These are phyloP conservation scores for Monopis laevigella DNA, from an alignment of 2,888 invertebrate species.

Conservation along the genomic window DNA sequence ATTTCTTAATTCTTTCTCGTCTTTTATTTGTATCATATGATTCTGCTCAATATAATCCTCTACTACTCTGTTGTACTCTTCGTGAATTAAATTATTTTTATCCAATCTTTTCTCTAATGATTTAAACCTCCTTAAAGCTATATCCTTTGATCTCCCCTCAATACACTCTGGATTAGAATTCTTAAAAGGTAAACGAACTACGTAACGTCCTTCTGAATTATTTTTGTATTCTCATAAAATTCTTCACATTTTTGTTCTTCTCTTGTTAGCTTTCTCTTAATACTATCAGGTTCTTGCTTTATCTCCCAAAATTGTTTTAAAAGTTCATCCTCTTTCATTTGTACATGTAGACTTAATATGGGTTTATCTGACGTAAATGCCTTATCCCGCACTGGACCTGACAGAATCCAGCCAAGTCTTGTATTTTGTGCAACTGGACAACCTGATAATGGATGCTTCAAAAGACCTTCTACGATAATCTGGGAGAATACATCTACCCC, in stretches of 20 bases:
- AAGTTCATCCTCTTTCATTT: constrained; percentile 19
- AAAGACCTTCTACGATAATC: no score
- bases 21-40: constrained; percentile 15
- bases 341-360: constrained; percentile 16
- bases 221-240: constrained; percentile 18
- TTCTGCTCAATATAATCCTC: constrained; percentile 15
- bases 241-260: constrained; percentile 17
- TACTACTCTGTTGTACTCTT: constrained; percentile 18
- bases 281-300: constrained; percentile 17
- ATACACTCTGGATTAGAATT: constrained; percentile 16
- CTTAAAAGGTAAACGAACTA: constrained; percentile 18
- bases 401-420: constrained; percentile 21
- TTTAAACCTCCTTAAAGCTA: constrained; percentile 18
- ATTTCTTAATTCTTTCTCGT: constrained; percentile 1
- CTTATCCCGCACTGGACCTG: constrained; percentile 14
- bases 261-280: constrained; percentile 16
- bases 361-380: background rate
- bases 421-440: constrained; percentile 20
- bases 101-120: constrained; percentile 18
- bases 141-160: constrained; percentile 17
- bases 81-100: constrained; percentile 15
- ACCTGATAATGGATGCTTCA: background rate
- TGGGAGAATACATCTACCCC: constrained; percentile 19
- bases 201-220: constrained; percentile 15
- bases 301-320: constrained; percentile 20